Percentiles rank a stretch among this genome's conserved stretches.
Evolutionary conservation across 2,113 vertebrate species (phyloP).

Genomic region (Struthio camelus): DNA sequence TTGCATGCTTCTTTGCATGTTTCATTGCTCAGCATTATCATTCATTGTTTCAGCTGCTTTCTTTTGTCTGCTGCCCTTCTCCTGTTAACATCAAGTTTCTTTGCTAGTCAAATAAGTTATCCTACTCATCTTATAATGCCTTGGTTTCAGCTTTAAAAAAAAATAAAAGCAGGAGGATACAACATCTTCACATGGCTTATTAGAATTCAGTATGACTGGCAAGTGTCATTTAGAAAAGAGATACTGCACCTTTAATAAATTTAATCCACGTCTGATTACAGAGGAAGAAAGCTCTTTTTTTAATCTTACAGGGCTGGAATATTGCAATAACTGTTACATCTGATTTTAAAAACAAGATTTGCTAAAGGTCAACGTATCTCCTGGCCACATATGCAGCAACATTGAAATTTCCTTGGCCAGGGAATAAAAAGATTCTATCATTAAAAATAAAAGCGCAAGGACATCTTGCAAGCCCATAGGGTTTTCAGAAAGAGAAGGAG

Average conservation of each 20-base stretch:
- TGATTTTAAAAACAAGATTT: conserved; percentile 87
- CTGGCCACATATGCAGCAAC: conserved; percentile 84
- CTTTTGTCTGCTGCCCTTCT: conserved; percentile 57
- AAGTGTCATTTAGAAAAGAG: conserved; percentile 75
- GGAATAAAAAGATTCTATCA: conserved; percentile 93
- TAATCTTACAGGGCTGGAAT: conserved; percentile 81
- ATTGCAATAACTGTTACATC: conserved; percentile 86
- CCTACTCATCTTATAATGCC: conserved; percentile 30
- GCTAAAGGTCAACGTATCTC: conserved; percentile 91
- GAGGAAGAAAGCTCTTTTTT: conserved; percentile 79
- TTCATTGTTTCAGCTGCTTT: conserved; percentile 61
- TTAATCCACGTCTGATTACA: conserved; percentile 81
- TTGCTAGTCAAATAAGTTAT: conserved; percentile 57
- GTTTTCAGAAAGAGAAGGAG: conserved; percentile 78
- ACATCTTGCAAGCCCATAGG: conserved; percentile 77
- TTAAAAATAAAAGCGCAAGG: conserved; percentile 84
- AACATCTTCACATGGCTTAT: conserved; percentile 65
- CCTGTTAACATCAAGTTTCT: conserved; percentile 60
- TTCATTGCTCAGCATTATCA: conserved; percentile 57
- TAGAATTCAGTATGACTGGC: conserved; percentile 70
- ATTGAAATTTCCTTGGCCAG: conserved; percentile 86
- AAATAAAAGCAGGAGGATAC: conserved; percentile 28
- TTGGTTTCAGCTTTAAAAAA: conserved; percentile 39
- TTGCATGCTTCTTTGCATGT: conserved; percentile 42
- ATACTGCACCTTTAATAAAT: conserved; percentile 80